Conservation (phyloP, 2,888 invertebrate genomes). For the Dichetophora obliterata region DNA sequence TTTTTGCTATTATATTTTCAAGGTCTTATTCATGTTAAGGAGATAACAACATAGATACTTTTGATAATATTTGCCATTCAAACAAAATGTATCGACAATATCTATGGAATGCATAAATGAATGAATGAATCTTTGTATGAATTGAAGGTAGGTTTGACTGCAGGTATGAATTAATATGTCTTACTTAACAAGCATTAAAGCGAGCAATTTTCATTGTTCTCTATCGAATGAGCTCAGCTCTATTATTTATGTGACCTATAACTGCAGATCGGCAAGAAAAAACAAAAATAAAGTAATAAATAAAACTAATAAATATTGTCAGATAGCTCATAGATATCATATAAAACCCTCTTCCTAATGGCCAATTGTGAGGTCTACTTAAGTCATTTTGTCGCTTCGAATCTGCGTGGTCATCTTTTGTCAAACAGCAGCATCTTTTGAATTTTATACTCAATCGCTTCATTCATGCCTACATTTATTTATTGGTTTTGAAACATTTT, state of each 20-base stretch:
- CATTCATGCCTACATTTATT: conserved; percentile 49
- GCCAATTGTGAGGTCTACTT: conserved; percentile 34
- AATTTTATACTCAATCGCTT: not conserved
- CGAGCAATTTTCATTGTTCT: no score
- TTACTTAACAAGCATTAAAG: no score
- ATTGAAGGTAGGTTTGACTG: no score
- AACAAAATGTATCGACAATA: not conserved
- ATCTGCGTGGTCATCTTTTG: not conserved
- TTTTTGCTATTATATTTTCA: conserved; percentile 28
- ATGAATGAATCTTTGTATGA: not conserved
- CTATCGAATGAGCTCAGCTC: no score
- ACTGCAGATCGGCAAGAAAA: not conserved
- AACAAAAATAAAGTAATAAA: not conserved
- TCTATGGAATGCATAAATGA: conserved; percentile 42
- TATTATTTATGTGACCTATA: no score
- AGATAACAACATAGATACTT: no score
- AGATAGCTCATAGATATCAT: conserved; percentile 5
- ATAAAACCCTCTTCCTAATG: conserved; percentile 15
- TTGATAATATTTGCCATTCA: no score
- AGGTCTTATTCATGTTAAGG: no score
- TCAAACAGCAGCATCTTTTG: not conserved
- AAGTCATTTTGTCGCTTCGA: not conserved
- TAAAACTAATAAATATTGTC: conserved; percentile 30
- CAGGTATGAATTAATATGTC: no score
- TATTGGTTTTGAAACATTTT: conserved; percentile 40